Percentiles rank a stretch among this genome's conserved stretches.
Evolutionary conservation across 2,113 vertebrate species (phyloP).

Genomic region (Steatornis caripensis): DNA sequence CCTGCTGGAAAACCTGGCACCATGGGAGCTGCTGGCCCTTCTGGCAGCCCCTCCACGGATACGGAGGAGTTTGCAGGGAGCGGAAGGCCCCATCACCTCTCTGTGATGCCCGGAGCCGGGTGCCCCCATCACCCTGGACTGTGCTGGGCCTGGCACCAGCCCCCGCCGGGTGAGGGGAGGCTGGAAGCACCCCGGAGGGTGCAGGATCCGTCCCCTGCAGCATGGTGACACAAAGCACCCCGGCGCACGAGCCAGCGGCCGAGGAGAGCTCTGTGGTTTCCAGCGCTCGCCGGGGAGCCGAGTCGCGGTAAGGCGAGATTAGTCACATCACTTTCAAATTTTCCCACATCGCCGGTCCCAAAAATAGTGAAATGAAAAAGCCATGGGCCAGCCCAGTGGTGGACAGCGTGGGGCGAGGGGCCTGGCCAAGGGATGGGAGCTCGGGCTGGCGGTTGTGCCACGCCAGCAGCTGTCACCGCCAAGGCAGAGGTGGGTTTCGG

Average conservation of each 20-base stretch:
- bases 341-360: conserved; percentile 32
- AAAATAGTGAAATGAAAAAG: neutral
- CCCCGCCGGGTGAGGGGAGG: accelerated
- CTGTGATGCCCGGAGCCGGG: accelerated
- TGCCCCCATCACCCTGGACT: accelerated
- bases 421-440: neutral
- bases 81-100: accelerated
- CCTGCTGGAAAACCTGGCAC: neutral
- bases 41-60: neutral
- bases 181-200: neutral
- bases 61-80: neutral
- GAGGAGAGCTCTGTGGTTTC: conserved; percentile 54
- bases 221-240: accelerated
- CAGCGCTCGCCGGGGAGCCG: neutral
- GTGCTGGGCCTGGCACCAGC: neutral
- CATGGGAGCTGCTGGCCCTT: accelerated
- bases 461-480: neutral
- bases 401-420: neutral
- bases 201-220: neutral
- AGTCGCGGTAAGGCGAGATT: conserved; percentile 37
- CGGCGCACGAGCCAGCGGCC: neutral
- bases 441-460: neutral
- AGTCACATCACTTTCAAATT: conserved; percentile 67
- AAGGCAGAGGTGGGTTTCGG: accelerated
- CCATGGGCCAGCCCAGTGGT: neutral